phyloP scores from a whole-genome alignment of 2,888 invertebrate genomes.

The Eristalinus sepulchralis region DNA sequence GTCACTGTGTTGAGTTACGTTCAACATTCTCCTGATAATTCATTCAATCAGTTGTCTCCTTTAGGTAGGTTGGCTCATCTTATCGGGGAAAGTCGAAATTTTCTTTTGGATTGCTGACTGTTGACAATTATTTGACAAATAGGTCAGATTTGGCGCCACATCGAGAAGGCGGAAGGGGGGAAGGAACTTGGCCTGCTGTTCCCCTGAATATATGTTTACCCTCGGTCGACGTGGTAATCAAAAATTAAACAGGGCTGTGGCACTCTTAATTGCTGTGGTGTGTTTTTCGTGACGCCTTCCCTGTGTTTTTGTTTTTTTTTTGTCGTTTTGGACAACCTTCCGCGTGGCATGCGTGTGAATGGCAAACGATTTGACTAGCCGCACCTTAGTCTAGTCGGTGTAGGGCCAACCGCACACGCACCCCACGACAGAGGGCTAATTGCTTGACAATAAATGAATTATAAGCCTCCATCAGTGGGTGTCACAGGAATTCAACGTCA shows the following conservation, averaged over 20 bases:
- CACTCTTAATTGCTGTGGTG: conserved; percentile 55
- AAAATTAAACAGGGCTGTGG: conserved; percentile 55
- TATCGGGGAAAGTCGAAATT: conserved; percentile 14
- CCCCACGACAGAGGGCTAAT: conserved; percentile 30
- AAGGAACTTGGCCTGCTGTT: not conserved
- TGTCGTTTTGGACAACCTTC: not conserved
- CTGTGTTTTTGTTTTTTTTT: too few species aligned
- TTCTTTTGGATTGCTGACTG: not conserved
- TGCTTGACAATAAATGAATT: conserved; percentile 58
- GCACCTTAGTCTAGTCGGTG: too few species aligned
- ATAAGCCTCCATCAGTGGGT: not conserved
- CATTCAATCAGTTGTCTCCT: conserved; percentile 48
- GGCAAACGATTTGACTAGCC: conserved; percentile 39
- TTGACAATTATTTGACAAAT: conserved; percentile 50
- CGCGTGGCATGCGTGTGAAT: conserved; percentile 42
- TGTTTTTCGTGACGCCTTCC: conserved; percentile 26
- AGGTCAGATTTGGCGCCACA: conserved; percentile 48
- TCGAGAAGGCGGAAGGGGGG: conserved; percentile 26
- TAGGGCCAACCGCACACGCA: not conserved
- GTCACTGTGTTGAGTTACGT: conserved; percentile 7
- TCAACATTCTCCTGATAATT: conserved; percentile 64
- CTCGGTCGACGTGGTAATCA: conserved; percentile 20
- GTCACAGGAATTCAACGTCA: not conserved
- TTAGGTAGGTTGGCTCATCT: conserved; percentile 15
- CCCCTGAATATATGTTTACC: not conserved